phyloP scores from a whole-genome alignment of 2,888 invertebrate genomes.

The Tipula helvola region DNA sequence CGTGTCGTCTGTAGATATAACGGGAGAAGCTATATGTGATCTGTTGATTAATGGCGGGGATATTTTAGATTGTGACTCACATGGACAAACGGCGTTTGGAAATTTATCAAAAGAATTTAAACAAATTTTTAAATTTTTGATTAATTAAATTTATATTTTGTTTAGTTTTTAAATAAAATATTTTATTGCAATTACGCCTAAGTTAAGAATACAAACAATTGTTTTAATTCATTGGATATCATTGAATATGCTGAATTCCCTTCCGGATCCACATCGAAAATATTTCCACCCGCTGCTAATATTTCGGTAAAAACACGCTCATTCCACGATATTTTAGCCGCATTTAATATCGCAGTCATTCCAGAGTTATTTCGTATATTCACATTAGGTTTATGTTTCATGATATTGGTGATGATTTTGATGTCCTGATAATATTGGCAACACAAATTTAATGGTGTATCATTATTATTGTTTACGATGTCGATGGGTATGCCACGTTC shows the following conservation, averaged over 20 bases:
- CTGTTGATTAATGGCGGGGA: neutral
- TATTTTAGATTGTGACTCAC: neutral
- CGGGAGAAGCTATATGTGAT: neutral
- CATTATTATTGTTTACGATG: neutral
- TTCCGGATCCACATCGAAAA: neutral
- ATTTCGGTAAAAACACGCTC: neutral
- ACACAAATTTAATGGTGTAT: neutral
- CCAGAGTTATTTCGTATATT: neutral
- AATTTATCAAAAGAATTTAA: neutral
- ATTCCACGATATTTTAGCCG: neutral
- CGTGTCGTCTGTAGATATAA: neutral
- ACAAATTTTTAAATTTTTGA: neutral
- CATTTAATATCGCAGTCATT: neutral
- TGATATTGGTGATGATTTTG: neutral
- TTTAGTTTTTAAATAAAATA: neutral
- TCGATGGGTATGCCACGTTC: neutral
- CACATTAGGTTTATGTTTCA: neutral
- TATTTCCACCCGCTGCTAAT: neutral
- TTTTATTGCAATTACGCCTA: neutral
- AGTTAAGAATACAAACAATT: neutral
- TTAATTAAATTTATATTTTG: neutral
- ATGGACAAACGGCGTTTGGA: neutral
- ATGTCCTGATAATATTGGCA: neutral
- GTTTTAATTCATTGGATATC: neutral
- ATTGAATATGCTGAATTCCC: neutral